phyloP scores from a whole-genome alignment of 92 coral and sea anemone species.

The Paragorgia papillata region DNA sequence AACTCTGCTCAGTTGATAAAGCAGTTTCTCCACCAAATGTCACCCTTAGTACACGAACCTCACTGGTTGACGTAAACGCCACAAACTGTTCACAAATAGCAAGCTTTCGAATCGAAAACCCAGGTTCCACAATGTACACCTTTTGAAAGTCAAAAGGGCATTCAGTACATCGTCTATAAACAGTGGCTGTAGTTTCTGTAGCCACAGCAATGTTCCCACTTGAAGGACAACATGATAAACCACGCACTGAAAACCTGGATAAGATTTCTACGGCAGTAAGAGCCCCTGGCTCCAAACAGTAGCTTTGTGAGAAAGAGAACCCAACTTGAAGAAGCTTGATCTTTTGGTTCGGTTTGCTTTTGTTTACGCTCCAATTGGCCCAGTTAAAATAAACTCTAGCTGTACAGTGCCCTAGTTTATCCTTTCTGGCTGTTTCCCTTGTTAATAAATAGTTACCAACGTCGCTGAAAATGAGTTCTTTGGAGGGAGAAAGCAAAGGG shows the following conservation, averaged over 20 bases:
- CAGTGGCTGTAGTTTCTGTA: conserved; percentile 57
- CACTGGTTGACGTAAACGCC: conserved; percentile 77
- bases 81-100: conserved; percentile 76
- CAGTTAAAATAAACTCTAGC: conserved; percentile 95
- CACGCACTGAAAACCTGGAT: conserved; percentile 58
- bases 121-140: conserved; percentile 73
- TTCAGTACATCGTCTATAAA: conserved; percentile 63
- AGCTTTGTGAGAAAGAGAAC: conserved; percentile 61
- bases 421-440: conserved; percentile 58
- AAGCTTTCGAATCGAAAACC: conserved; percentile 66
- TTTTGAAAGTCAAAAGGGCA: conserved; percentile 72
- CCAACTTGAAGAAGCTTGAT: conserved; percentile 77
- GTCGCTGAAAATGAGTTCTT: conserved; percentile 76
- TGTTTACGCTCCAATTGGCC: conserved; percentile 45
- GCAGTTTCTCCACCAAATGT: conserved; percentile 42
- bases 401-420: conserved; percentile 35
- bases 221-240: conserved; percentile 67
- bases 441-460: conserved; percentile 78
- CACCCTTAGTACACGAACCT: conserved; percentile 78
- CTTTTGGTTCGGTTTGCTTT: conserved; percentile 56
- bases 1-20: not conserved
- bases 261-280: conserved; percentile 71
- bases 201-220: conserved; percentile 80
- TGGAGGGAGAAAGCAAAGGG: conserved; percentile 77
- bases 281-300: conserved; percentile 51